Evolutionary conservation across 2,113 vertebrate genomes (phyloP).

Genomic region (Camelus bactrianus): DNA sequence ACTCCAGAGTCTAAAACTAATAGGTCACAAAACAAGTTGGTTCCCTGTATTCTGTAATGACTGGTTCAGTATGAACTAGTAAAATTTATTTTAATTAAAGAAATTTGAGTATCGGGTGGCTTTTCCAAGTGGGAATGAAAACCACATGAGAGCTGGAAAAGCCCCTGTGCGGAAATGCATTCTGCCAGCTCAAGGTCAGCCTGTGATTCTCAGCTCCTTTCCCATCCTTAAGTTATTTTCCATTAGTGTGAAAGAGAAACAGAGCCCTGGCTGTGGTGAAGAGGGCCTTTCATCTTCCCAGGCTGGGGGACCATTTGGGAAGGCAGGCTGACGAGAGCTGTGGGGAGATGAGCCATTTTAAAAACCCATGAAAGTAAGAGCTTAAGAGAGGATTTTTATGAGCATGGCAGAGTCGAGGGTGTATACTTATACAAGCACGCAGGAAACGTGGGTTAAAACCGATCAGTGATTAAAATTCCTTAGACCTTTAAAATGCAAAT

Average conservation of each 20-base stretch:
- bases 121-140: slow-evolving; percentile 28
- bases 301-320: slow-evolving; percentile 71
- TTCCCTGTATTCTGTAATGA: slow-evolving; percentile 2
- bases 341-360: slow-evolving; percentile 73
- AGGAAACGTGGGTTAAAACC: slow-evolving; percentile 82
- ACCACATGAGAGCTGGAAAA: not conserved
- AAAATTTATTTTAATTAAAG: slow-evolving; percentile 48
- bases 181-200: slow-evolving; percentile 56
- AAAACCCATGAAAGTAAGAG: slow-evolving; percentile 78
- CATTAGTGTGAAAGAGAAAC: slow-evolving; percentile 60
- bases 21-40: slow-evolving; percentile 7
- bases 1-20: slow-evolving; percentile 24
- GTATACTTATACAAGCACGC: slow-evolving; percentile 54
- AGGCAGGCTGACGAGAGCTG: slow-evolving; percentile 71
- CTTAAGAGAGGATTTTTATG: slow-evolving; percentile 81
- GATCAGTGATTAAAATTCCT: slow-evolving; percentile 83
- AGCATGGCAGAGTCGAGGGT: slow-evolving; percentile 79
- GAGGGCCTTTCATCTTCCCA: slow-evolving; percentile 82
- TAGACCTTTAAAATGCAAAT: slow-evolving; percentile 89
- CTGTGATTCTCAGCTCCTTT: slow-evolving; percentile 72
- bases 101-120: slow-evolving; percentile 24
- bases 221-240: slow-evolving; percentile 80
- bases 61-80: not conserved
- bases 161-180: not conserved
- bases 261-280: slow-evolving; percentile 64